These are phyloP conservation scores for Synanceia verrucosa DNA, from an alignment of 2,797 vertebrate genomes.

Conservation along the genomic window DNA sequence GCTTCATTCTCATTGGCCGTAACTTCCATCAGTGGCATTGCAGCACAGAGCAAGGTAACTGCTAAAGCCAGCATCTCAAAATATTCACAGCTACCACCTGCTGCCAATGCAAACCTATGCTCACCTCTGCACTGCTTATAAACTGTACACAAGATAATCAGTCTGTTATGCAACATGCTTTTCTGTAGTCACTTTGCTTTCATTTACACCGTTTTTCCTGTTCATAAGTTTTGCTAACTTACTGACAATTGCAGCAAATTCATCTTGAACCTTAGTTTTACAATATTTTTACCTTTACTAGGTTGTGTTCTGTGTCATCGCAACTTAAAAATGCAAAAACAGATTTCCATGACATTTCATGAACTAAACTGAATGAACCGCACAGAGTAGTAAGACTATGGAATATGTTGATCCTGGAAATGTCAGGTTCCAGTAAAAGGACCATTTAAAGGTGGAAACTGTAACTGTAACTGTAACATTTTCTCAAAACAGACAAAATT, in stretches of 20 bases:
- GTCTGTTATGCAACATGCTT: background rate
- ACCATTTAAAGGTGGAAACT: background rate
- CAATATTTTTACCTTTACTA: background rate
- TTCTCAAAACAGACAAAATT: background rate
- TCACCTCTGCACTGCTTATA: background rate
- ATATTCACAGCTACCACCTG: background rate
- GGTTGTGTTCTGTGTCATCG: background rate
- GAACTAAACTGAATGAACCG: background rate
- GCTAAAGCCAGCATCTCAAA: background rate
- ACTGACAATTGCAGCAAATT: background rate
- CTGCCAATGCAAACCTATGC: background rate
- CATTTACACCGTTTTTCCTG: background rate
- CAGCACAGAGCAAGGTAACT: conserved; percentile 91
- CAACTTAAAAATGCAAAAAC: background rate
- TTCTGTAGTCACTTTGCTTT: no score
- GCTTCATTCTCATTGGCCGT: conserved; percentile 91
- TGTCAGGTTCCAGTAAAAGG: no score
- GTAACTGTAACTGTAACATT: background rate
- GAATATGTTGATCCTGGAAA: background rate
- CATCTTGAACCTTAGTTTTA: background rate
- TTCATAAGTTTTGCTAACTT: background rate
- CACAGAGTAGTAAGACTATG: background rate
- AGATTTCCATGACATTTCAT: background rate
- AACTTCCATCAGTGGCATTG: conserved; percentile 96
- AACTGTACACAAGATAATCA: background rate